Percentiles rank a stretch among this genome's conserved stretches.
Evolutionary conservation across 2,797 vertebrate species (phyloP).

Genomic region (Alfaro cultratus): DNA sequence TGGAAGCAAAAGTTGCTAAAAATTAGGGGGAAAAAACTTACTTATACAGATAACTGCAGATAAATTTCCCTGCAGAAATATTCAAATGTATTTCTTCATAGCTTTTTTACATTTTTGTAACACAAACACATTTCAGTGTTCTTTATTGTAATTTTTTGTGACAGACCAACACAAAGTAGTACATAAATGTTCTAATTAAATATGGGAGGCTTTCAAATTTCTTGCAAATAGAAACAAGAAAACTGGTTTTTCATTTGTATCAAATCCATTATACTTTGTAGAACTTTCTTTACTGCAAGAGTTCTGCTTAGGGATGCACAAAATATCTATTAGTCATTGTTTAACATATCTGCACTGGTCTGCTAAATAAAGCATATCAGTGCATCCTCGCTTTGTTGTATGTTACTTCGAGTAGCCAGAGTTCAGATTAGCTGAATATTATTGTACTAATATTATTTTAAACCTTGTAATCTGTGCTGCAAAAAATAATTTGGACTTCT

Average conservation of each 20-base stretch:
- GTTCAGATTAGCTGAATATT: no score
- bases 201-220: neutral
- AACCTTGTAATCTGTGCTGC: neutral
- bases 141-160: neutral
- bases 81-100: neutral
- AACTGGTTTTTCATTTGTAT: neutral
- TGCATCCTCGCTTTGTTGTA: no score
- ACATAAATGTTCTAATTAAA: neutral
- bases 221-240: neutral
- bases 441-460: neutral
- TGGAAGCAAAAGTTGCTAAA: constrained; percentile 9
- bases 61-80: neutral
- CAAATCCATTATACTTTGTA: no score
- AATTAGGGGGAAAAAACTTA: neutral
- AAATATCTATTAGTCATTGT: no score
- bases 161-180: neutral
- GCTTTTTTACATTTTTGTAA: neutral
- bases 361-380: no score
- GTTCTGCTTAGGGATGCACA: no score
- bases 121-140: neutral
- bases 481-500: no score
- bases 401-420: no score
- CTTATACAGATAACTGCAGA: no score
- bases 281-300: no score
- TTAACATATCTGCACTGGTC: no score